Percentiles rank a stretch among this genome's conserved stretches.
phyloP scores from a whole-genome alignment of 1,140 invertebrate genomes.

The Brachionus angularis region DNA sequence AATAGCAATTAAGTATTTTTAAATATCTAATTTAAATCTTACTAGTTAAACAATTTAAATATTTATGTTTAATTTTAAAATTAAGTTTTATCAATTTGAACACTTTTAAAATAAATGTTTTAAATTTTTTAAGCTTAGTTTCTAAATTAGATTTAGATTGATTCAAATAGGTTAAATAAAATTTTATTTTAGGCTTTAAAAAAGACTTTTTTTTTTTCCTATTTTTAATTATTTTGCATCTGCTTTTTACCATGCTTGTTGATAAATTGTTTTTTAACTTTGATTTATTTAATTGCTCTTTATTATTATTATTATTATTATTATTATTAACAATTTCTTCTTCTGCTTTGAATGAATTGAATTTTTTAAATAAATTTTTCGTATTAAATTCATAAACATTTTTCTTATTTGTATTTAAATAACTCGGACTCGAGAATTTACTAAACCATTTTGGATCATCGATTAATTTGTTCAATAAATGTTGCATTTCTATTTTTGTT shows the following conservation, averaged over 20 bases:
- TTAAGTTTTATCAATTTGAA: no score
- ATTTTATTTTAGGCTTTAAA: not conserved
- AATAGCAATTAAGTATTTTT: not conserved
- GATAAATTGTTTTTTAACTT: no score
- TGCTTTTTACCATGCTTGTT: no score
- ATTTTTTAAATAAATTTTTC: no score
- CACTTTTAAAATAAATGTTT: not conserved
- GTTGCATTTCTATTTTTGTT: no score
- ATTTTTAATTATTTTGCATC: no score
- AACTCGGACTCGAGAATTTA: not conserved
- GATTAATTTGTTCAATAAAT: not conserved
- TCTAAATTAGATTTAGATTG: no score
- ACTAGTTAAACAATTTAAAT: conserved; percentile 22
- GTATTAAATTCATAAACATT: conserved; percentile 1
- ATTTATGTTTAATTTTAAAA: conserved; percentile 8
- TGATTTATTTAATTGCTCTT: no score
- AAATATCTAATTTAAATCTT: not conserved
- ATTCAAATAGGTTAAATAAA: no score
- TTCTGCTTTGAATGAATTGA: not conserved
- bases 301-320: no score
- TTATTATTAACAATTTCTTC: no score
- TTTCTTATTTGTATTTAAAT: not conserved
- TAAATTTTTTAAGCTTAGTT: not conserved
- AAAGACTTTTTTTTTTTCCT: not conserved
- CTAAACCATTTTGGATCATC: conserved; percentile 30